Conservation (phyloP, 2,888 invertebrate genomes). For the Anarsia innoxiella region DNA sequence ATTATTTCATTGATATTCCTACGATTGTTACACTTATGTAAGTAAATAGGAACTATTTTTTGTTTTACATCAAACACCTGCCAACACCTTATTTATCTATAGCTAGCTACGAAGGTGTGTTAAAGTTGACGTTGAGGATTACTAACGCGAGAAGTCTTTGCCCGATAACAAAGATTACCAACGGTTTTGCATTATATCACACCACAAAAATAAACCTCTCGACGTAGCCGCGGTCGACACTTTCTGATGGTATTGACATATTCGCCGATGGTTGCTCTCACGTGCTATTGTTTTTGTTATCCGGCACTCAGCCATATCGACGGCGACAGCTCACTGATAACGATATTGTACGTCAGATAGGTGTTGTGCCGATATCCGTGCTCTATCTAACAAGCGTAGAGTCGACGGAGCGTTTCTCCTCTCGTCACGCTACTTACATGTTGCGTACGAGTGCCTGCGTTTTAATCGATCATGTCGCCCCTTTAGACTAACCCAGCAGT, state of each 20-base stretch:
- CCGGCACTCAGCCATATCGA: conserved; percentile 30
- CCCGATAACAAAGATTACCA: conserved; percentile 53
- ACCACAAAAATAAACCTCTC: conserved; percentile 55
- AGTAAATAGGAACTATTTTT: no score
- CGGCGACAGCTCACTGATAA: conserved; percentile 49
- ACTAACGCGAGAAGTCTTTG: conserved; percentile 43
- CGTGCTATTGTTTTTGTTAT: conserved; percentile 71
- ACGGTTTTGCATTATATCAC: conserved; percentile 45
- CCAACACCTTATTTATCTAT: no score
- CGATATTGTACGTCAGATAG: conserved; percentile 36
- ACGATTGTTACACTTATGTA: no score
- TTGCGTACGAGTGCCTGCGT: conserved; percentile 28
- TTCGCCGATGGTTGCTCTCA: conserved; percentile 44
- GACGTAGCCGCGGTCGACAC: conserved; percentile 36
- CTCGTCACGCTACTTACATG: conserved; percentile 11
- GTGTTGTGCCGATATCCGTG: conserved; percentile 31
- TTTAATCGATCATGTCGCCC: conserved; percentile 35
- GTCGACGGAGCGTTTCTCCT: conserved; percentile 19
- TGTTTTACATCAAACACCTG: no score
- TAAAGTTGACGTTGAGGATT: conserved; percentile 6
- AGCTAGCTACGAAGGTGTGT: neutral
- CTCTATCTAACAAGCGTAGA: conserved; percentile 19
- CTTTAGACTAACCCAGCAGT: conserved; percentile 29
- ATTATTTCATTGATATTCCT: no score
- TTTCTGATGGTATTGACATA: conserved; percentile 42